Base-by-base conservation (phyloP, 2,797 vertebrate genomes). In the Gallinago solitaria region DNA sequence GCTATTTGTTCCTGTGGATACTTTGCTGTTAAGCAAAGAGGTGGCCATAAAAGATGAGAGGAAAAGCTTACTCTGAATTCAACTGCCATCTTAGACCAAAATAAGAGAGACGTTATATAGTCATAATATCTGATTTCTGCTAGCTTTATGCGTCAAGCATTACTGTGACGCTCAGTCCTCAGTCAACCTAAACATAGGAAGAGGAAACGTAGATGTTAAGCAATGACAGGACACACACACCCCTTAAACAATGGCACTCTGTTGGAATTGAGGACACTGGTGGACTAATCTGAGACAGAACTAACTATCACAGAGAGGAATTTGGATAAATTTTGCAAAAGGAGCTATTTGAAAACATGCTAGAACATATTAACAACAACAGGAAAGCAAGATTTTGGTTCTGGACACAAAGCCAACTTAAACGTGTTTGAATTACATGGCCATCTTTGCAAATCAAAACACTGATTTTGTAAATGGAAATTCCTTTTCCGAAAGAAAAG, bases 401-500 rank as follows among this genome's bases (percentile, higher is more conserved):
- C 71, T 30, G 25, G 27, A 86, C 35, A 84, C 54, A 89, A 93
- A 95, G 87, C 5, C 51, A 75, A 77, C 5, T 51, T 32, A 75
- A 53, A 59, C 37, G 30, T 17, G 37, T 25, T 64, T 84, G 21
- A 93, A 93, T 70, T 39, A 92, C 15, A 86, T 84, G 35, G 48
- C 15, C 56, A 39, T 63, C 32, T 71, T 45, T 76, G 57, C 63
- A 78, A 89, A 90, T n/a, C 50, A 47, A 84, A 79, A 63, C n/a
- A 86, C 10, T 53, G 12, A 92, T 74, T 48, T 43, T 75, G 20
- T 24, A 92, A 95, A 81, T 9, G 11, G 67, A 60, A 91, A 81
- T 65, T 78, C 10, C n/a, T 63, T 88, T 75, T 69, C 28, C 48
- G 69, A 92, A 90, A 94, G 27, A 61, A 93, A 81, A 85, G 45